Evolutionary conservation across 2,113 vertebrate species (phyloP).

Genomic region (Riparia riparia): DNA sequence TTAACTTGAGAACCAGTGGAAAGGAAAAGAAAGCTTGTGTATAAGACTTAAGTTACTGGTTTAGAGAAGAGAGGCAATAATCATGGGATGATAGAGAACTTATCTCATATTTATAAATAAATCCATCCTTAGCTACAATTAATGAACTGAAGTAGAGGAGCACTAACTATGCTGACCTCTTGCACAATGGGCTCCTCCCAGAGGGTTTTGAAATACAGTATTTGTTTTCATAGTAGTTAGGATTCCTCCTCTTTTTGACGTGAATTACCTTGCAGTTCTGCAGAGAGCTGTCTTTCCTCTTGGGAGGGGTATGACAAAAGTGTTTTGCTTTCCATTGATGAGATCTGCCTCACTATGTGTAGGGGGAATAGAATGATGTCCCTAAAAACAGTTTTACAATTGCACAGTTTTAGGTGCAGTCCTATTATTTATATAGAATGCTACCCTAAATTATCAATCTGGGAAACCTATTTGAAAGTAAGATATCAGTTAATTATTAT

Average conservation of each 20-base stretch:
- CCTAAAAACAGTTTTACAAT: neutral
- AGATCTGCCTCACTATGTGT: neutral
- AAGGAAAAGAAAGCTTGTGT: neutral
- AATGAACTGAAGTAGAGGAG: neutral
- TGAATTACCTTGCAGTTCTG: conserved; percentile 8
- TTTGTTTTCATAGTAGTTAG: conserved; percentile 64
- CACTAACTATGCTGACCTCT: neutral
- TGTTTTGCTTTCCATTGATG: neutral
- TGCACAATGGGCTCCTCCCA: conserved; percentile 25
- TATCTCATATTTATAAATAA: conserved; percentile 14
- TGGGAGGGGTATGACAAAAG: neutral
- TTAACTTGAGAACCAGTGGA: neutral
- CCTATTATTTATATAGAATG: neutral
- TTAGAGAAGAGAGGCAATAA: neutral
- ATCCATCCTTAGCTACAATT: neutral
- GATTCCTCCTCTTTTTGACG: conserved; percentile 16
- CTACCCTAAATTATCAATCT: neutral
- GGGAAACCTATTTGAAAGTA: neutral
- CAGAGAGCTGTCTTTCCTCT: neutral
- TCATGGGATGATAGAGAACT: neutral
- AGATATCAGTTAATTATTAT: neutral
- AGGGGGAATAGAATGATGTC: neutral
- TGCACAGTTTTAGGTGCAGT: neutral
- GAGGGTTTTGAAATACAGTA: conserved; percentile 55
- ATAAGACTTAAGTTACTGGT: neutral